Percentiles rank a stretch among this genome's conserved stretches.
Evolutionary conservation across 1,140 invertebrate genomes (phyloP).

Genomic region (Semibalanus balanoides): DNA sequence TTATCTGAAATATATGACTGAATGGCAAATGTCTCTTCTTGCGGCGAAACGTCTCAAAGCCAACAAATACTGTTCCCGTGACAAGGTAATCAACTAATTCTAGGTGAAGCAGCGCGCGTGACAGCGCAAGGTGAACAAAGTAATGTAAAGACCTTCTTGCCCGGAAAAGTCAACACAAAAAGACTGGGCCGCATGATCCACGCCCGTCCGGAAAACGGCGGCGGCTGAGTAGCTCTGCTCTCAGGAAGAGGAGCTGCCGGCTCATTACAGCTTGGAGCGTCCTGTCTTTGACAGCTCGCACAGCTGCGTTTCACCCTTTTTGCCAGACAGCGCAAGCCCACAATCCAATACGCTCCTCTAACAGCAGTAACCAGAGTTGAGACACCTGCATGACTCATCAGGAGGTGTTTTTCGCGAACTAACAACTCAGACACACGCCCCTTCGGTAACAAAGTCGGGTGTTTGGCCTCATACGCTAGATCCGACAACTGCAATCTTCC

Average conservation of each 20-base stretch:
- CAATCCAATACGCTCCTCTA: slow-evolving; percentile 9
- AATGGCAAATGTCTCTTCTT: slow-evolving; percentile 5
- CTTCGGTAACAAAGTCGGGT: slow-evolving; percentile 12
- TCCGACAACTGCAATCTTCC: slow-evolving; percentile 7
- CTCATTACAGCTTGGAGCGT: slow-evolving; percentile 4
- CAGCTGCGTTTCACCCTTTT: slow-evolving; percentile 11
- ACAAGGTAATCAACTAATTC: slow-evolving; percentile 6
- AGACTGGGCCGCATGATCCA: slow-evolving; percentile 11
- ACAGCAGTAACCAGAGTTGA: slow-evolving; percentile 9
- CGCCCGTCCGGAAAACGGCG: slow-evolving; percentile 10
- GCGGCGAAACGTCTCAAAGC: slow-evolving; percentile 9
- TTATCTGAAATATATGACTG: slow-evolving; percentile 13
- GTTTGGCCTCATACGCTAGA: slow-evolving; percentile 9
- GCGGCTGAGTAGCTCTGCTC: not conserved
- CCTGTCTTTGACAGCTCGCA: slow-evolving; percentile 1
- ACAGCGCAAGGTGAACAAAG: slow-evolving; percentile 11
- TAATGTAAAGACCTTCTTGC: slow-evolving; percentile 9
- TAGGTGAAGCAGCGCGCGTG: slow-evolving; percentile 5
- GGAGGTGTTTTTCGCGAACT: slow-evolving; percentile 9
- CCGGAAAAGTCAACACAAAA: slow-evolving; percentile 9
- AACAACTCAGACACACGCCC: slow-evolving; percentile 5
- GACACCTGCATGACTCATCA: slow-evolving; percentile 9
- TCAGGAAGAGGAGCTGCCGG: slow-evolving; percentile 3
- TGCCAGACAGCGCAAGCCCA: slow-evolving; percentile 6
- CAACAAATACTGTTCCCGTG: not conserved